Percentiles rank a stretch among this genome's conserved stretches.
These are phyloP conservation scores for Labeo catla DNA, from an alignment of 2,113 vertebrate species.

Conservation along the genomic window DNA sequence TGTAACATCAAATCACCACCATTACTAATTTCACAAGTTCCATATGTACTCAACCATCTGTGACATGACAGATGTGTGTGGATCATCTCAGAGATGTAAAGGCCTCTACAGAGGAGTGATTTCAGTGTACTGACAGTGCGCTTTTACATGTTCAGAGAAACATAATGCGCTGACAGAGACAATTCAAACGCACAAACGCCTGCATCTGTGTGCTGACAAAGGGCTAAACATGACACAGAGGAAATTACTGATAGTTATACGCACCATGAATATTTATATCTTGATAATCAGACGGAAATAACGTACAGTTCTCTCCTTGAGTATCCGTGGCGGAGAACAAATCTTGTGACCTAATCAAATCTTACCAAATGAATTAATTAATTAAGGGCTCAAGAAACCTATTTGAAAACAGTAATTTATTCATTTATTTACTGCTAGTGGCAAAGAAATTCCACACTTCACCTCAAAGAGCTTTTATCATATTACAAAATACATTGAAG, in stretches of 20 bases:
- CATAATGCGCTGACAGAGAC: not conserved
- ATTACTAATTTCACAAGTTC: not conserved
- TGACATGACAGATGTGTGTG: not conserved
- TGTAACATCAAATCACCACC: not conserved
- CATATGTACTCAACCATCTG: not conserved
- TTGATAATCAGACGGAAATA: constrained; percentile 34
- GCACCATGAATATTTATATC: constrained; percentile 43
- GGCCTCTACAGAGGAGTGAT: not conserved
- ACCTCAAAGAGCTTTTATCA: not conserved
- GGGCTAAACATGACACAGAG: constrained; percentile 35
- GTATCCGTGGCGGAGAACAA: not conserved
- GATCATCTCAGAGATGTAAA: not conserved
- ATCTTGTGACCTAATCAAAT: not conserved
- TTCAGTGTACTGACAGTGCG: not conserved
- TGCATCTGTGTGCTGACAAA: constrained; percentile 28
- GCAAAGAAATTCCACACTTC: not conserved
- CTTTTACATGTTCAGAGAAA: not conserved
- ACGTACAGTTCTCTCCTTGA: not conserved
- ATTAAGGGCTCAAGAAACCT: not conserved
- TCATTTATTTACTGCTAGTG: not conserved
- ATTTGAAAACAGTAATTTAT: not conserved
- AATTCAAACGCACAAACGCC: not conserved
- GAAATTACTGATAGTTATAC: constrained; percentile 36
- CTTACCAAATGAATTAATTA: not conserved
- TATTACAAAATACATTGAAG: not conserved